Conservation (phyloP, 2,888 invertebrate species). For the Lydus trimaculatus region DNA sequence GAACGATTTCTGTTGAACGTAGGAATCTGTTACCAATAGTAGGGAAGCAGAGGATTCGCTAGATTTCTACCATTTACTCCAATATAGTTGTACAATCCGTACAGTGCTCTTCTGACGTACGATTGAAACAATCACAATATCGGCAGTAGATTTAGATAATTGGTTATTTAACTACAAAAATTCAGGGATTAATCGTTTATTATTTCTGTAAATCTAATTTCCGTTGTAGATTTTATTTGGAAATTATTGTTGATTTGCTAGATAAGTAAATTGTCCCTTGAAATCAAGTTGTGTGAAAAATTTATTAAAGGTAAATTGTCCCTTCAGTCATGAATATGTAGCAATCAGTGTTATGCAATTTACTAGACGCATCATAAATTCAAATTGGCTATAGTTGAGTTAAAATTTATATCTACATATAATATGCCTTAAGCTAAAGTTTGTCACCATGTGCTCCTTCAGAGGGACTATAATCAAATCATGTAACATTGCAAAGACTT, state of each 20-base stretch:
- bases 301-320: slow-evolving; percentile 12
- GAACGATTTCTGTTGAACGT: too few relatives aligned
- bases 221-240: background rate
- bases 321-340: slow-evolving; percentile 30
- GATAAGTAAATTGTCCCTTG: background rate
- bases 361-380: slow-evolving; percentile 32
- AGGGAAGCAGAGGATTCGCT: too few relatives aligned
- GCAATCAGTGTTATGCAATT: slow-evolving; percentile 30
- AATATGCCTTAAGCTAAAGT: slow-evolving; percentile 27
- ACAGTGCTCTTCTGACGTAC: too few relatives aligned
- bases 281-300: too few relatives aligned
- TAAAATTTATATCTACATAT: slow-evolving; percentile 32
- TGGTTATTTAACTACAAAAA: too few relatives aligned
- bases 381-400: slow-evolving; percentile 34
- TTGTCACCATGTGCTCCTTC: slow-evolving; percentile 30
- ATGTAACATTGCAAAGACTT: background rate
- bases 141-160: too few relatives aligned
- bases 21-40: too few relatives aligned
- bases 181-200: too few relatives aligned
- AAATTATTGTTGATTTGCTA: background rate
- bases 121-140: too few relatives aligned
- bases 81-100: too few relatives aligned
- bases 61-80: background rate
- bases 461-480: slow-evolving; percentile 32
- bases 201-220: too few relatives aligned